Evolutionary conservation across 2,888 invertebrate species (phyloP), one percentile per base, ranked within the genome.

Genomic region (Dasysyrphus tricinctus): DNA sequence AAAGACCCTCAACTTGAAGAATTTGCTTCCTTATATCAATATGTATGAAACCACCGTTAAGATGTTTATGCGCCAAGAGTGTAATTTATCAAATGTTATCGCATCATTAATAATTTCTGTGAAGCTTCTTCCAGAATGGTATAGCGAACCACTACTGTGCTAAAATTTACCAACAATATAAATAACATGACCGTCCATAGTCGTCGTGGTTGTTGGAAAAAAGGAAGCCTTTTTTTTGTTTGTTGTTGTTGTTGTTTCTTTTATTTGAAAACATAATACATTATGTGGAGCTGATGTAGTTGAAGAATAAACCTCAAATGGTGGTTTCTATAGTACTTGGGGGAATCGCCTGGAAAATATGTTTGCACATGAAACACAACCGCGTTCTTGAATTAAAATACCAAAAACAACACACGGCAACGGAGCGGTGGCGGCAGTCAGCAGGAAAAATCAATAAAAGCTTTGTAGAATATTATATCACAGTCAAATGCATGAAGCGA

Each of bases 81-180:
- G 80, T 88, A 86, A 88, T 88, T 88, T 88, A 88, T 88, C 88
- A 88, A 88, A 88, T 65, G 74, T 73, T 80, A 85, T 88, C 83
- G 81, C 69, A 77, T 88, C 88, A 88, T 88, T 88, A 88, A 88
- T 88, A 88, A 88, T 88, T 88, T 67, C 70, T 80, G 42, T 67
- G 69, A 67, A 77, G 67, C 69, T 70, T 24, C 54, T 16, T 49
- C 11, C 49, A 32, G 2, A 19, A 24, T 14, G 5, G 57, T 29
- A 47, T 29, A 39, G 34, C 24, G 51, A 9, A 56, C 19, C 67
- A 34, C 19, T 54, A n/a, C n/a, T n/a, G n/a, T n/a, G 51, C 54
- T 54, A 67, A 49, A 49, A 47, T 49, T 14, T 65, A 47, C 70
- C 67, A 37, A 73, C 57, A 37, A 29, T 24, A 65, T 42, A 65